A percentile compares a stretch with the other conserved stretches of the same genome.
These are phyloP conservation scores for Nesogale talazaci DNA, from an alignment of 2,113 vertebrate genomes.

Conservation along the genomic window DNA sequence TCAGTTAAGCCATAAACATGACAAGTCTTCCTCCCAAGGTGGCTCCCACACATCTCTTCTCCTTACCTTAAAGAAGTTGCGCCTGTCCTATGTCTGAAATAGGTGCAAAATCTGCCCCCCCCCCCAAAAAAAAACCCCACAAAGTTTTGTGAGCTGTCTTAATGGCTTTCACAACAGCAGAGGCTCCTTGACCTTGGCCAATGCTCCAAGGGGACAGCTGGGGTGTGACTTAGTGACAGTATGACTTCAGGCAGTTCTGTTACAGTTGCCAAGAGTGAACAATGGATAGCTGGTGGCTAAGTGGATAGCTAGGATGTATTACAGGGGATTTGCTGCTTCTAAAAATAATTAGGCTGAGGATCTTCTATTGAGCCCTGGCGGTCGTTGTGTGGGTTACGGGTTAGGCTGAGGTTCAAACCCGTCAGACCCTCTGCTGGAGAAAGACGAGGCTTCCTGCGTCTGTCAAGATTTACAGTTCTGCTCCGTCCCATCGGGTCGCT, in stretches of 20 bases:
- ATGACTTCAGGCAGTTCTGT: conserved; percentile 27
- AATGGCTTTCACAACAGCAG: conserved; percentile 28
- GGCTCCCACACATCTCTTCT: conserved; percentile 46
- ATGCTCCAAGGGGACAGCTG: not conserved
- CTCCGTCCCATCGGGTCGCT: too few species aligned
- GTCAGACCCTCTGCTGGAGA: too few species aligned
- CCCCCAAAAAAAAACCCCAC: not conserved
- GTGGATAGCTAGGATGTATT: not conserved
- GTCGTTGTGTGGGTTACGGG: too few species aligned
- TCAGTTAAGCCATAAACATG: conserved; percentile 63
- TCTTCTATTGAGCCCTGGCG: too few species aligned
- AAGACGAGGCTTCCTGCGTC: too few species aligned
- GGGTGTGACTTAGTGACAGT: not conserved
- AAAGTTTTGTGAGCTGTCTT: conserved; percentile 8
- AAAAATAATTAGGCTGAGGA: not conserved
- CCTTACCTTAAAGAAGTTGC: conserved; percentile 46
- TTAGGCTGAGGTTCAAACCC: too few species aligned
- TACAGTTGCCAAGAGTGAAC: not conserved
- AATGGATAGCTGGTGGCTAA: conserved; percentile 24
- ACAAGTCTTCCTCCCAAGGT: not conserved
- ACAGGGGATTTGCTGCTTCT: not conserved
- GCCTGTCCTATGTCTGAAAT: conserved; percentile 64
- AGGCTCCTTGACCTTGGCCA: not conserved
- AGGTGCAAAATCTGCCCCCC: not conserved
- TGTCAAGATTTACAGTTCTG: too few species aligned